Conservation (phyloP, 2,113 vertebrate genomes). For the Galeopterus variegatus region DNA sequence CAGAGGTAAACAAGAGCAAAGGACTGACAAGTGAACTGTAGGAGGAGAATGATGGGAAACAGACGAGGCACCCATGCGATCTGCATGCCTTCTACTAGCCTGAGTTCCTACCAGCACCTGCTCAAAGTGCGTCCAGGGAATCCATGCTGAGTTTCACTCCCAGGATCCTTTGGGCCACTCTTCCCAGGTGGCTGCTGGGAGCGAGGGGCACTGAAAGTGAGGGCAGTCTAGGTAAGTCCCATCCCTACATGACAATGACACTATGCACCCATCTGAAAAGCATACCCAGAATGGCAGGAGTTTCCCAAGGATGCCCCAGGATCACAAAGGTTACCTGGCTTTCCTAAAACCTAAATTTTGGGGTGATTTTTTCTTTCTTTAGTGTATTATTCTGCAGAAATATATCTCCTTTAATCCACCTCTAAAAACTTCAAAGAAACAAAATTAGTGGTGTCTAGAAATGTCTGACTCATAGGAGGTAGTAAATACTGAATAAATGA, state of each 20-base stretch:
- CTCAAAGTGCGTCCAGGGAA: constrained; percentile 53
- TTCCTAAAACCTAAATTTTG: constrained; percentile 1
- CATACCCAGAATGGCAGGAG: background rate
- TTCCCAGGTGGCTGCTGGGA: background rate
- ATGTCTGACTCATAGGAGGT: background rate
- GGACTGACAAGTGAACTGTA: constrained; percentile 50
- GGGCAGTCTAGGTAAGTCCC: background rate
- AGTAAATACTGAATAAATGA: background rate
- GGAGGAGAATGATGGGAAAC: constrained; percentile 69
- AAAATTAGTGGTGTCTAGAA: background rate
- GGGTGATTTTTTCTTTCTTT: constrained; percentile 26
- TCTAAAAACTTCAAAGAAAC: constrained; percentile 33
- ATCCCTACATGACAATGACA: background rate
- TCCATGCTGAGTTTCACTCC: background rate
- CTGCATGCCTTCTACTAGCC: background rate
- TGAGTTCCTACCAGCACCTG: background rate
- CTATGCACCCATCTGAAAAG: background rate
- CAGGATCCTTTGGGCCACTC: constrained; percentile 5
- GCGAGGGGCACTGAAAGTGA: background rate
- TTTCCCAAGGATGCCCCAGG: constrained; percentile 8
- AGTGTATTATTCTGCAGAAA: constrained; percentile 26
- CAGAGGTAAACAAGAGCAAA: constrained; percentile 75
- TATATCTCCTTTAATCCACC: background rate
- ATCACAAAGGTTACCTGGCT: background rate
- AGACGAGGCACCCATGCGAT: background rate